Evolutionary conservation across 1,140 invertebrate species (phyloP), one percentile per base, ranked within the genome.

Genomic region (Drosophila leontia): DNA sequence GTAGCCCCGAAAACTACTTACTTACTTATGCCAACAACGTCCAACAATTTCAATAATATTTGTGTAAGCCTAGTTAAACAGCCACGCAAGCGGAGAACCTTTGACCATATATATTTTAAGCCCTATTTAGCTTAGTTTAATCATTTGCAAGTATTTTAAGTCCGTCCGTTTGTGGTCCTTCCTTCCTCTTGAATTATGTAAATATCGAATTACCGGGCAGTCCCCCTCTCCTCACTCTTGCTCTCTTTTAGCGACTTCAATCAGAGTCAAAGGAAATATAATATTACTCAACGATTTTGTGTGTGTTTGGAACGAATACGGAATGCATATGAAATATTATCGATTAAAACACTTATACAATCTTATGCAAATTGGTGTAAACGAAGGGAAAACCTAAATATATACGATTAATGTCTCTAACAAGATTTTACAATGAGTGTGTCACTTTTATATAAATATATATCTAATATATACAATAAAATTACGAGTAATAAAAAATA

Each of bases 11-110:
- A 82, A 86, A 88, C 72, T 81, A 88, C 84, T 84, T 84, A 87
- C 80, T 87, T 87, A 87, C 84, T 88, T 87, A 87, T 90, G 84
- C 84, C 84, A 87, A 81, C 80, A 87, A 87, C 85, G 84, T 87
- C 84, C 84, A 87, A 71, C 80, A 90, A 72, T 87, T 87, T 87
- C 84, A 87, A 87, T 87, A 87, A 87, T 90, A 87, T 81, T 87
- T 84, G 69, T 80, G 81, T 84, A 84, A 84, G 76, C 71, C 47
- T 62, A 63, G 60, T 63, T 64, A 57, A 57, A 75, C 11, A 65
- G 15, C 47, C 17, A 65, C 56, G 51, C 9, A 69, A 69, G 48
- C 37, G 58, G 23, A 45, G 15, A 47, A 53, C 51, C 47, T 70
- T 60, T 61, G 71, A 88, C 44, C 84, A 80, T 87, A 87, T 82